These are phyloP conservation scores for Melanocharis versteri DNA, from an alignment of 2,113 vertebrate genomes.

Conservation along the genomic window DNA sequence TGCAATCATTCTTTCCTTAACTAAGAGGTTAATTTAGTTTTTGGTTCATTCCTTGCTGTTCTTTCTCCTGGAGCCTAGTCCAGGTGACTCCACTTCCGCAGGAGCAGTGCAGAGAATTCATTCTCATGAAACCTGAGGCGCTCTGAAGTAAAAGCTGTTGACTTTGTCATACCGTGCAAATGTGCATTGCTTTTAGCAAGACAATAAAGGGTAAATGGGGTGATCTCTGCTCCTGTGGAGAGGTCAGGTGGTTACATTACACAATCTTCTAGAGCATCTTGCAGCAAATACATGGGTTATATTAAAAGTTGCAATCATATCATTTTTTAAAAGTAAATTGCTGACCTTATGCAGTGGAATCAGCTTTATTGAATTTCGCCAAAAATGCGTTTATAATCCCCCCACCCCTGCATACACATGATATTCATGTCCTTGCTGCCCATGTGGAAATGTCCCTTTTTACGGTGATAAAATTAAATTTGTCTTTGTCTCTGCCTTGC, in stretches of 20 bases:
- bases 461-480: conserved; percentile 80
- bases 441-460: conserved; percentile 77
- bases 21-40: not conserved
- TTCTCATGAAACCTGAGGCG: conserved; percentile 35
- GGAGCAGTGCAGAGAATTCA: conserved; percentile 19
- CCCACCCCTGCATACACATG: conserved; percentile 63
- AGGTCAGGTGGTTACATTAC: conserved; percentile 76
- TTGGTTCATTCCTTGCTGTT: not conserved
- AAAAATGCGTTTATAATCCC: conserved; percentile 80
- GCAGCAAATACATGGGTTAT: conserved; percentile 81
- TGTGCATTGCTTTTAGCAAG: conserved; percentile 66
- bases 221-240: conserved; percentile 67
- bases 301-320: conserved; percentile 84
- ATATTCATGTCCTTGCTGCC: conserved; percentile 80
- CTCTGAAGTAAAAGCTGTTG: conserved; percentile 43
- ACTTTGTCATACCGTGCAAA: conserved; percentile 46
- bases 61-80: not conserved
- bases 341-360: conserved; percentile 86
- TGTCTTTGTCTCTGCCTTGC: conserved; percentile 63
- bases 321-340: conserved; percentile 82
- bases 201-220: conserved; percentile 73
- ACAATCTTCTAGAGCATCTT: conserved; percentile 74
- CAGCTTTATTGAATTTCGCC: conserved; percentile 87
- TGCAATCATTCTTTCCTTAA: not conserved
- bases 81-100: not conserved